Conservation (phyloP, 1,140 invertebrate genomes). For the Drosophila serrata region DNA sequence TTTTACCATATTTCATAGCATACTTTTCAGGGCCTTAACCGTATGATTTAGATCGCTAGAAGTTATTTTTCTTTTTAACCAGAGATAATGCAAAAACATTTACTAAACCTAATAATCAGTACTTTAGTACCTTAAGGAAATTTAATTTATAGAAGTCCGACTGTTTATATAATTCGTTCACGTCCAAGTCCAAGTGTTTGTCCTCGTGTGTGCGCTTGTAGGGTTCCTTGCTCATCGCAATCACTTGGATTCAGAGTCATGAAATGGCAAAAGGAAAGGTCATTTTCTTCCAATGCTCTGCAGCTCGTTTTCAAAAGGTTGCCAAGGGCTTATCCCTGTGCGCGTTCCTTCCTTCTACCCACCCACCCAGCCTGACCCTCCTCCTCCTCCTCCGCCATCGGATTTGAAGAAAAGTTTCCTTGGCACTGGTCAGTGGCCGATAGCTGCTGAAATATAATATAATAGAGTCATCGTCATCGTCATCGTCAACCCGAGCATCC, state of each 20-base stretch:
- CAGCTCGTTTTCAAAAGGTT: constrained; percentile 76
- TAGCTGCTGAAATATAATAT: constrained; percentile 76
- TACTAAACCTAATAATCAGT: not conserved
- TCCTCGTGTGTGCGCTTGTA: constrained; percentile 21
- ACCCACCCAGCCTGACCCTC: not conserved
- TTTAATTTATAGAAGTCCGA: constrained; percentile 2
- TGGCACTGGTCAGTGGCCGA: constrained; percentile 65
- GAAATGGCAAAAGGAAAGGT: constrained; percentile 78
- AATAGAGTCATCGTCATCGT: constrained; percentile 74
- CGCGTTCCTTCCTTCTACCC: not conserved
- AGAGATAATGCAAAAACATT: not conserved
- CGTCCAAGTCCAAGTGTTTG: constrained; percentile 8
- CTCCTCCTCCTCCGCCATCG: constrained; percentile 14
- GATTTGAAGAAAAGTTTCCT: constrained; percentile 68
- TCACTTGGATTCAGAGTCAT: constrained; percentile 66
- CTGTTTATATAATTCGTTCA: constrained; percentile 5
- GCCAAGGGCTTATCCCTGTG: constrained; percentile 68
- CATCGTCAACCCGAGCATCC: constrained; percentile 32
- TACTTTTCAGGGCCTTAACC: not conserved
- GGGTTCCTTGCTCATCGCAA: constrained; percentile 55
- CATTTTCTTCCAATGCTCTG: constrained; percentile 75
- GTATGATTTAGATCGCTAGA: not conserved
- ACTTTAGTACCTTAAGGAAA: not conserved
- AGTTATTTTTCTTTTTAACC: accelerated
- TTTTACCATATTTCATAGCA: not conserved